Base-by-base conservation (phyloP, 2,113 vertebrate species). In the Hemibagrus wyckioides region DNA sequence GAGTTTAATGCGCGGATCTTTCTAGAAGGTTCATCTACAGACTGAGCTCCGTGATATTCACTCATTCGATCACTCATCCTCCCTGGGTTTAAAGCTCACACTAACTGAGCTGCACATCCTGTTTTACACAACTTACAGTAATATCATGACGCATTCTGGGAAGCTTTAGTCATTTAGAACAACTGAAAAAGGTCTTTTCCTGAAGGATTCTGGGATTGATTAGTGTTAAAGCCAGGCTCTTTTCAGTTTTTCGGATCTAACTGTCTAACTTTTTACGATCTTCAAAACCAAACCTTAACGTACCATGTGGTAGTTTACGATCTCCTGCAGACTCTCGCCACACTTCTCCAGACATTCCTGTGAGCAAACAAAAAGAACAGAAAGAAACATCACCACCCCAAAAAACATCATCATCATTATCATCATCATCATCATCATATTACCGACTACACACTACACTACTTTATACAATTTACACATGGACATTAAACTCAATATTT, bases 221-320 rank as follows among this genome's bases (percentile, higher is more conserved):
- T 21, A 56, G 54, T 56, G 54, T 56, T 56, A 56, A 56, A 0
- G 19, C 19, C 54, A 21, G 7, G 56, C 56, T n/a, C n/a, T n/a
- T n/a, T n/a, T n/a, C n/a, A n/a, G n/a, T 23, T 21, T 57, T 57
- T 57, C 23, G 7, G 56, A 23, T 21, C n/a, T n/a, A n/a, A n/a
- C 56, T 57, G 56, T 57, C 6, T 10, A 54, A 17, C 14, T 54
- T 54, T 54, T 54, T 54, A 54, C 14, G 14, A 17, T 17, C 14
- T 15, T 67, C 14, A 8, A 33, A 15, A 33, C 30, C 30, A 33
- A 67, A 67, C 14, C 1, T 6, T 67, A 17, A 67, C 30, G 94
- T 91, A 99, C 98, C 96, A 98, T 99, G 94, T 99, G 98, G 89
- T 98, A 98, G 95, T 98, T 99, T 89, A 97, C 96, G 94, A 98